Conservation (phyloP, 2,113 vertebrate genomes). For the Rhinichthys klamathensis region DNA sequence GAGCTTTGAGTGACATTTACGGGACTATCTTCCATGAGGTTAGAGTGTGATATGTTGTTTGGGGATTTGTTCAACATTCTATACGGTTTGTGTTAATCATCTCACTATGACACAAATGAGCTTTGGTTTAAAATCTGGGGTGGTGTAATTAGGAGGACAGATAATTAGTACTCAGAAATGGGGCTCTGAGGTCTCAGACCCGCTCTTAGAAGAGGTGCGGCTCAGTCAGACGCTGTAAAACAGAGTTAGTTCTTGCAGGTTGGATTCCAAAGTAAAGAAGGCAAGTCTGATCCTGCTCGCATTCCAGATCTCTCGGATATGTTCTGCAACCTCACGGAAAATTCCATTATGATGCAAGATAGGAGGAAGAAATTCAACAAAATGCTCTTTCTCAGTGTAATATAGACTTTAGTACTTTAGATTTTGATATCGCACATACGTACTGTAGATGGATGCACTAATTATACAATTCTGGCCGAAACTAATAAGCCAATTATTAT, state of each 20-base stretch:
- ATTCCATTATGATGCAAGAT: constrained; percentile 63
- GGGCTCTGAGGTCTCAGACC: neutral
- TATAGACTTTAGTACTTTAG: neutral
- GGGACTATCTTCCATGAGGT: constrained; percentile 1
- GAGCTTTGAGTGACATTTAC: constrained; percentile 34
- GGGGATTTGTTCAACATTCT: constrained; percentile 5
- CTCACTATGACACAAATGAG: constrained; percentile 19
- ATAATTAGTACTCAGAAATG: constrained; percentile 7
- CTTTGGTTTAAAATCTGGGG: constrained; percentile 11
- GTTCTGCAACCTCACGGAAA: constrained; percentile 64
- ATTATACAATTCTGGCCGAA: neutral
- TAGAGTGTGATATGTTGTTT: neutral
- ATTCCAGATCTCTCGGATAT: constrained; percentile 67
- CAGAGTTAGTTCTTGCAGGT: neutral
- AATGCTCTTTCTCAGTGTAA: neutral
- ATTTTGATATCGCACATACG: neutral
- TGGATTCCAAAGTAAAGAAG: constrained; percentile 43
- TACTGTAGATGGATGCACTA: neutral
- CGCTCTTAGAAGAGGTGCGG: neutral
- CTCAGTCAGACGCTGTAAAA: constrained; percentile 3
- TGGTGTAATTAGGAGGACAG: constrained; percentile 21
- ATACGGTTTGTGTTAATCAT: neutral
- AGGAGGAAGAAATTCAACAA: constrained; percentile 24
- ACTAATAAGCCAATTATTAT: neutral
- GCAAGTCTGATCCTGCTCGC: constrained; percentile 70